Conservation (phyloP, 2,888 invertebrate genomes). For the Heliothis peltigera region DNA sequence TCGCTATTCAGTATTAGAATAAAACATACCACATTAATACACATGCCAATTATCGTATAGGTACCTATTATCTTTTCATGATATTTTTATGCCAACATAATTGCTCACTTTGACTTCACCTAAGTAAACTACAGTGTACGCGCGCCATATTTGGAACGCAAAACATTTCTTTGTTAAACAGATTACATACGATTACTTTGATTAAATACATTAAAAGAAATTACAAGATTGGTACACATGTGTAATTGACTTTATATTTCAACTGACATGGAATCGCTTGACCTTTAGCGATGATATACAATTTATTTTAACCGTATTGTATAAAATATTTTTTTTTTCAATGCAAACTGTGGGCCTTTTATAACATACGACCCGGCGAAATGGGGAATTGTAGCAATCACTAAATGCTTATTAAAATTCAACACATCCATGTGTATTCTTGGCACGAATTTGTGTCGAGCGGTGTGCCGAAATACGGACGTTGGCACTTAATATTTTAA, state of each 20-base stretch:
- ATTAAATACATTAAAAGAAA: constrained; percentile 47
- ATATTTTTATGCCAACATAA: constrained; percentile 19
- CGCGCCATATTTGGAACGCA: constrained; percentile 18
- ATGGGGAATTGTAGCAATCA: constrained; percentile 45
- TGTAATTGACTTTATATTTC: constrained; percentile 45
- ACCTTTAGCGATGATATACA: constrained; percentile 52
- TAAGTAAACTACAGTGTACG: constrained; percentile 30
- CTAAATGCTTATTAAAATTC: constrained; percentile 44
- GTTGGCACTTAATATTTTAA: constrained; percentile 50
- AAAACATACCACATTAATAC: constrained; percentile 9
- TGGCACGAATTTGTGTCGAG: constrained; percentile 59
- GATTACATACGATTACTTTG: constrained; percentile 30
- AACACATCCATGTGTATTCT: constrained; percentile 54
- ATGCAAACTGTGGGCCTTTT: constrained; percentile 34
- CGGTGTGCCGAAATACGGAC: constrained; percentile 51
- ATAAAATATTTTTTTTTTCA: constrained; percentile 47
- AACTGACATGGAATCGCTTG: constrained; percentile 37
- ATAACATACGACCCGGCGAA: constrained; percentile 31
- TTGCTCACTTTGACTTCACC: constrained; percentile 42
- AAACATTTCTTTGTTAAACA: constrained; percentile 27
- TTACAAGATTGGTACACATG: constrained; percentile 16
- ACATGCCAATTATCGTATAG: constrained; percentile 34
- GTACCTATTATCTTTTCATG: constrained; percentile 7
- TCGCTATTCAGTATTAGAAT: background rate
- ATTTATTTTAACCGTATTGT: constrained; percentile 45